phyloP scores from a whole-genome alignment of 30 jellyfish, hydroid and myxozoan genomes.

The Rhopilema esculentum region DNA sequence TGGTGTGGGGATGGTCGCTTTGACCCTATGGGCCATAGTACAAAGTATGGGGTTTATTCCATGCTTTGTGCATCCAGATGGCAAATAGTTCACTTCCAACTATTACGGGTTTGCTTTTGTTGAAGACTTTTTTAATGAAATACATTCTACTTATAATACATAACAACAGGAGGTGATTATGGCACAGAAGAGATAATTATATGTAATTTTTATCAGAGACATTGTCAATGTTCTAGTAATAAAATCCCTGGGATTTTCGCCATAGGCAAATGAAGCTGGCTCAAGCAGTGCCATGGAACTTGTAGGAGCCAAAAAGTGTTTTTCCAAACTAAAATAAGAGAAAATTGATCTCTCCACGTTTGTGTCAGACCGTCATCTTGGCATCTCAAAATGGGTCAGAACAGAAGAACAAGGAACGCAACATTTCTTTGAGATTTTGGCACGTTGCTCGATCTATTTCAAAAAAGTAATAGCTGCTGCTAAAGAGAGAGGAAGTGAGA shows the following conservation, averaged over 20 bases:
- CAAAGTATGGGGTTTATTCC: conserved; percentile 29
- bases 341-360: conserved; percentile 3
- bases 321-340: neutral
- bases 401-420: conserved; percentile 25
- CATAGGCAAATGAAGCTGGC: conserved; percentile 15
- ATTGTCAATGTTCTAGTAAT: neutral
- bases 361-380: conserved; percentile 39
- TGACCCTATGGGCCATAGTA: conserved; percentile 53
- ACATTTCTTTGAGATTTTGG: conserved; percentile 37
- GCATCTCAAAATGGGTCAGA: conserved; percentile 35
- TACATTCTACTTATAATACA: neutral
- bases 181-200: neutral
- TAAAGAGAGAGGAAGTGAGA: neutral
- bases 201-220: neutral
- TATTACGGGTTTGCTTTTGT: conserved; percentile 20
- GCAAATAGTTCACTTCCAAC: conserved; percentile 29
- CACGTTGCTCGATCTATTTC: conserved; percentile 12
- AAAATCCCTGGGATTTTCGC: conserved; percentile 1
- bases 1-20: conserved; percentile 65
- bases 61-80: conserved; percentile 24
- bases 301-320: conserved; percentile 4
- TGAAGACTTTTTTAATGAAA: neutral
- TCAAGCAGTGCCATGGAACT: conserved; percentile 3
- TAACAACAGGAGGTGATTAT: neutral
- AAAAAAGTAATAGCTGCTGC: conserved; percentile 20